These are phyloP conservation scores for Nylanderia fulva DNA, from an alignment of 1,140 invertebrate species.

Conservation along the genomic window DNA sequence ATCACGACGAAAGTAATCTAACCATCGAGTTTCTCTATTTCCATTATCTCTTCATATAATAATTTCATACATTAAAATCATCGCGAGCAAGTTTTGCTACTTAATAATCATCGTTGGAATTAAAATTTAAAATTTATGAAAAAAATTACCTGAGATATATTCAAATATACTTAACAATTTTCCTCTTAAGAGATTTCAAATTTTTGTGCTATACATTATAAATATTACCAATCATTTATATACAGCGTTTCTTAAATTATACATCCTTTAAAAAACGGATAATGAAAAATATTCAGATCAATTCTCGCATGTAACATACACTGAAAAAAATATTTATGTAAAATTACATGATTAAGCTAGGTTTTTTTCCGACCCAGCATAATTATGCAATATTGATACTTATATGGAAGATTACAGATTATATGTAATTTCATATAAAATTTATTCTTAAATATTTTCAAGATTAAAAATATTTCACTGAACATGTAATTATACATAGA, in stretches of 20 bases:
- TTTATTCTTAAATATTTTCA: too few species aligned
- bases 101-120: background rate
- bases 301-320: background rate
- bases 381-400: too few species aligned
- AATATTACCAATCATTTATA: constrained; percentile 4
- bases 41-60: constrained; percentile 20
- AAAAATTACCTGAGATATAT: background rate
- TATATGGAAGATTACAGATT: too few species aligned
- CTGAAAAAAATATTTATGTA: too few species aligned
- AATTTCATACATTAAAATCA: constrained; percentile 8
- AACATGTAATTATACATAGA: too few species aligned
- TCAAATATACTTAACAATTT: background rate
- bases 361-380: too few species aligned
- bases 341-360: too few species aligned
- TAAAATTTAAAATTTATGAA: background rate
- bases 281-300: background rate
- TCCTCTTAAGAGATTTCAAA: background rate
- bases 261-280: background rate
- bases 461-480: too few species aligned
- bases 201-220: background rate
- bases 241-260: background rate
- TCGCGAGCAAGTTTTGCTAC: background rate
- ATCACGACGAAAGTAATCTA: constrained; percentile 26
- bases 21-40: constrained; percentile 8
- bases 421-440: too few species aligned